phyloP scores from a whole-genome alignment of 2,797 vertebrate species.

The Odontamblyopus lacepedii region DNA sequence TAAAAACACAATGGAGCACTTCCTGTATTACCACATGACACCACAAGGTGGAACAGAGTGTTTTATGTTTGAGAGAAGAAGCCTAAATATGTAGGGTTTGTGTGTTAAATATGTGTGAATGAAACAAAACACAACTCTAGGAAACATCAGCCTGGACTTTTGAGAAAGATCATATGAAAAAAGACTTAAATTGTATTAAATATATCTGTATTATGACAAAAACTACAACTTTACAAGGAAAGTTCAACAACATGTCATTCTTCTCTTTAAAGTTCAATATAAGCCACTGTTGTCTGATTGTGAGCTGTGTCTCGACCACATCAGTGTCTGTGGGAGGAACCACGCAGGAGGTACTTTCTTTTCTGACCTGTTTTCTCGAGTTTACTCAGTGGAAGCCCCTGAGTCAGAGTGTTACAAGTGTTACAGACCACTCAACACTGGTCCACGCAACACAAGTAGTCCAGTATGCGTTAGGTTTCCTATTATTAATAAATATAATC shows the following conservation, averaged over 20 bases:
- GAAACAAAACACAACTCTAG: too few relatives aligned
- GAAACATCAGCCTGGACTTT: too few relatives aligned
- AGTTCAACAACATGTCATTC: not conserved
- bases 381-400: conserved; percentile 45
- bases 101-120: too few relatives aligned
- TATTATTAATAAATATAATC: not conserved
- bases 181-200: not conserved
- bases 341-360: not conserved
- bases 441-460: conserved; percentile 3
- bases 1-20: too few relatives aligned
- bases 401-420: conserved; percentile 37
- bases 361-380: conserved; percentile 15
- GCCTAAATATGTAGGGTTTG: too few relatives aligned
- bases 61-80: too few relatives aligned
- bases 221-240: not conserved
- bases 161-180: too few relatives aligned
- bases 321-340: conserved; percentile 34
- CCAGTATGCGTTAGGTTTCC: not conserved
- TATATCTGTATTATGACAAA: not conserved
- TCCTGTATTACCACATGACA: too few relatives aligned
- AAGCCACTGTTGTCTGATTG: conserved; percentile 23
- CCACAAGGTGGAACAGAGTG: too few relatives aligned
- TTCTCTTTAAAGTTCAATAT: not conserved
- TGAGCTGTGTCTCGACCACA: conserved; percentile 35
- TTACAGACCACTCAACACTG: conserved; percentile 34